Evolutionary conservation across 1,140 invertebrate genomes (phyloP).

Genomic region (Matsumurasca onukii): DNA sequence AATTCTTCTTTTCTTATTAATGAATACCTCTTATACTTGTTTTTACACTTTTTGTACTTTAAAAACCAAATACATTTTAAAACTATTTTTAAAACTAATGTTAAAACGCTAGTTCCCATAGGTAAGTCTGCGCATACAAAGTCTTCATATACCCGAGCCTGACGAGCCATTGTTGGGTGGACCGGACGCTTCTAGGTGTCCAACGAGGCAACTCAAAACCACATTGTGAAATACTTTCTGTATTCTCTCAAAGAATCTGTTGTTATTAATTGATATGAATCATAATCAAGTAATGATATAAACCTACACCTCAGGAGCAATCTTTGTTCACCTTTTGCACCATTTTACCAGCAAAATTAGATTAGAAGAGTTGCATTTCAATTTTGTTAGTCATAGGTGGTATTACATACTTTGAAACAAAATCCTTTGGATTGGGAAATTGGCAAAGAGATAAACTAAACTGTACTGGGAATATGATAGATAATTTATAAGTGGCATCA

Average conservation of each 20-base stretch:
- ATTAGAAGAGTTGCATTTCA: too few relatives aligned
- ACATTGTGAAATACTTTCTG: conserved; percentile 16
- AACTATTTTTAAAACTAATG: not conserved
- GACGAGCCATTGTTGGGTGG: not conserved
- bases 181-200: conserved; percentile 25
- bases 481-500: too few relatives aligned
- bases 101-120: conserved; percentile 10
- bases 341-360: too few relatives aligned
- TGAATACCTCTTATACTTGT: too few relatives aligned
- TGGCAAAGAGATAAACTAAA: too few relatives aligned
- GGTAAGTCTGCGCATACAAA: not conserved
- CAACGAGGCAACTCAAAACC: conserved; percentile 10
- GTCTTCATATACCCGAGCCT: not conserved
- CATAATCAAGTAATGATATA: conserved; percentile 19
- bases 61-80: too few relatives aligned
- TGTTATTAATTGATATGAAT: conserved; percentile 17
- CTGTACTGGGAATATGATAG: too few relatives aligned
- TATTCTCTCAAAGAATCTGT: conserved; percentile 10
- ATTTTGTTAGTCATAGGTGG: too few relatives aligned
- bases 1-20: too few relatives aligned
- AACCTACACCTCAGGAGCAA: conserved; percentile 19
- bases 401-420: too few relatives aligned
- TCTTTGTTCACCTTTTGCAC: conserved; percentile 20
- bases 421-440: too few relatives aligned
- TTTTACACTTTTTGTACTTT: too few relatives aligned